These are phyloP conservation scores for Drosophila koepferae DNA, from an alignment of 2,888 invertebrate genomes.

Conservation along the genomic window DNA sequence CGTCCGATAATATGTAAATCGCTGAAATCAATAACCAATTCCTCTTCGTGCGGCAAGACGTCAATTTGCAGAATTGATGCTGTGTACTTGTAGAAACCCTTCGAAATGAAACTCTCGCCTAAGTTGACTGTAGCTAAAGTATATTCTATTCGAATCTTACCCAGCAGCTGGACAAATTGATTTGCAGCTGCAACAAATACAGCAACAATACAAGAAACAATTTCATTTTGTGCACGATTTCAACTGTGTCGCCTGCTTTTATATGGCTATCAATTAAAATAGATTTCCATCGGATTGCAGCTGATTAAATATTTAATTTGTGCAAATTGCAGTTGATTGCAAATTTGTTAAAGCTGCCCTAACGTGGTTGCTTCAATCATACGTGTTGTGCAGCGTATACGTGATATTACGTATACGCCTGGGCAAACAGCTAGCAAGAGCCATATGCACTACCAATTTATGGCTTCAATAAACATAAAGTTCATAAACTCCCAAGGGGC, in stretches of 20 bases:
- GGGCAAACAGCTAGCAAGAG: constrained; percentile 17
- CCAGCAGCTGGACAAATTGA: neutral
- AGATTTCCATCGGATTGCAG: constrained; percentile 16
- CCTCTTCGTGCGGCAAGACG: constrained; percentile 6
- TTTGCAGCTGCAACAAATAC: neutral
- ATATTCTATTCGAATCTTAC: neutral
- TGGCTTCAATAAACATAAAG: constrained; percentile 81
- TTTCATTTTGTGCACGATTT: constrained; percentile 3
- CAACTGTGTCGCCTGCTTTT: neutral
- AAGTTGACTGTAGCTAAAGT: neutral
- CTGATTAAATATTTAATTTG: constrained; percentile 34
- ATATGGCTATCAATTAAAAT: constrained; percentile 7
- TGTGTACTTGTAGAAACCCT: constrained; percentile 20
- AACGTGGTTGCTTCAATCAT: constrained; percentile 22
- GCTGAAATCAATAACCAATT: constrained; percentile 31
- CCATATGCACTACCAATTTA: constrained; percentile 77
- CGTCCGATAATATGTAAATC: constrained; percentile 27
- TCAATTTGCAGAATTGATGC: constrained; percentile 15
- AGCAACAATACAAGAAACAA: neutral
- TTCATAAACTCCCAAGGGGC: constrained; percentile 79
- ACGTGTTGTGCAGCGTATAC: constrained; percentile 21
- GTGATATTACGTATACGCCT: constrained; percentile 56
- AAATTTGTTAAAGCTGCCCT: constrained; percentile 13
- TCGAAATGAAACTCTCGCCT: neutral
- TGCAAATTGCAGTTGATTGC: constrained; percentile 37